Evolutionary conservation across 1,140 invertebrate species (phyloP).

Genomic region (Choristoneura fumiferana): DNA sequence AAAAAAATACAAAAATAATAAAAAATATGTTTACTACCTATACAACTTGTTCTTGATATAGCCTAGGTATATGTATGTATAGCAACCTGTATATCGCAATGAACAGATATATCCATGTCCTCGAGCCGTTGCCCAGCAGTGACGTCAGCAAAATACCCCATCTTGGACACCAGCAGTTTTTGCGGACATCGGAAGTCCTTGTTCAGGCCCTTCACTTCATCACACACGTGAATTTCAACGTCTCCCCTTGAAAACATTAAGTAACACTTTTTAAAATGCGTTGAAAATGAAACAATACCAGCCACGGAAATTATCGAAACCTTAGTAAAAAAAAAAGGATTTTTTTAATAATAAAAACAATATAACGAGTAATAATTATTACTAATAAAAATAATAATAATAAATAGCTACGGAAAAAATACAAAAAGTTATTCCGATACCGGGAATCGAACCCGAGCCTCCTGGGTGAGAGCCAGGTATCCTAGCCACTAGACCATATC

Average conservation of each 20-base stretch:
- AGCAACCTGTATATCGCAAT: constrained; percentile 89
- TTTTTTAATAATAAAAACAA: too few species aligned
- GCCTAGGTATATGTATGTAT: not conserved
- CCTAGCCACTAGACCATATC: constrained; percentile 51
- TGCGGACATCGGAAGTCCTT: constrained; percentile 94
- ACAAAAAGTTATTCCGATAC: constrained; percentile 36
- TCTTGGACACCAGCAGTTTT: constrained; percentile 90
- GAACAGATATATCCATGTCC: constrained; percentile 97
- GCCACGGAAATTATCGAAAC: too few species aligned
- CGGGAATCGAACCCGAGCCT: constrained; percentile 41
- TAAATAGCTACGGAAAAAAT: constrained; percentile 19
- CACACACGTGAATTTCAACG: constrained; percentile 92
- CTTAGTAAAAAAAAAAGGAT: too few species aligned
- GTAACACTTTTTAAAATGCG: too few species aligned
- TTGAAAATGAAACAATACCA: too few species aligned
- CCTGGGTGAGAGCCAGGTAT: constrained; percentile 31
- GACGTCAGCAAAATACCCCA: constrained; percentile 96
- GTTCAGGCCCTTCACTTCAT: constrained; percentile 91
- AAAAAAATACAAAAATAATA: too few species aligned
- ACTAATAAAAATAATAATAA: too few species aligned
- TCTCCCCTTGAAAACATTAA: constrained; percentile 81
- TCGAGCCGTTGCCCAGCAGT: constrained; percentile 91
- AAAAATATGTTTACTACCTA: too few species aligned
- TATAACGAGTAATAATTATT: too few species aligned
- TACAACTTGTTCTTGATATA: too few species aligned